Percentiles rank a stretch among this genome's conserved stretches.
These are phyloP conservation scores for Manacus vitellinus DNA, from an alignment of 2,113 vertebrate genomes.

Conservation along the genomic window DNA sequence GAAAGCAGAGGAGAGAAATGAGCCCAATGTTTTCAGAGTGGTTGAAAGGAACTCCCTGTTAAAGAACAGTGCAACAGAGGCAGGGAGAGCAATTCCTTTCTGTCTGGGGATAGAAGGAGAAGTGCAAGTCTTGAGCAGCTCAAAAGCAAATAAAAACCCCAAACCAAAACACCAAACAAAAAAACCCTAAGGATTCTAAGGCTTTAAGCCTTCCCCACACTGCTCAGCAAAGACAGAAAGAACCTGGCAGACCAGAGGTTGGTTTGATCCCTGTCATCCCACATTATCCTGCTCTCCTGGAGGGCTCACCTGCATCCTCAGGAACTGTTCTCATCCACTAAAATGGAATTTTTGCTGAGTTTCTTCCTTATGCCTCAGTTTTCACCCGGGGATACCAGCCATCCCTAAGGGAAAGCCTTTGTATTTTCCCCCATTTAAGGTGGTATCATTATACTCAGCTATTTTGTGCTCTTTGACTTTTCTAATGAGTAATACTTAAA, in stretches of 20 bases:
- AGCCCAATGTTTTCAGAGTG: neutral
- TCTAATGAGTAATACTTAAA: neutral
- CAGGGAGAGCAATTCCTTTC: neutral
- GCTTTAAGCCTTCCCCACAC: neutral
- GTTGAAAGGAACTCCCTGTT: neutral
- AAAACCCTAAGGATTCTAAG: fast-evolving
- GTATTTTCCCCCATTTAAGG: neutral
- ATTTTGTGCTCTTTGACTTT: neutral
- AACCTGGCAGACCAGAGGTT: neutral
- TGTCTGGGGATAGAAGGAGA: neutral
- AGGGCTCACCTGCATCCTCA: neutral
- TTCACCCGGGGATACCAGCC: neutral
- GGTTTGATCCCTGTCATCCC: neutral
- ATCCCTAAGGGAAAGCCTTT: neutral
- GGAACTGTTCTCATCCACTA: neutral
- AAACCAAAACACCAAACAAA: fast-evolving
- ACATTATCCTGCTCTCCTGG: neutral
- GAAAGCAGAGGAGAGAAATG: neutral
- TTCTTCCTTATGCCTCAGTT: neutral
- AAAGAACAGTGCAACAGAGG: neutral
- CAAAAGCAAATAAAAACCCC: neutral
- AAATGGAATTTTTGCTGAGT: neutral
- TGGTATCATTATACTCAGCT: neutral
- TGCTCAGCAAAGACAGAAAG: neutral
- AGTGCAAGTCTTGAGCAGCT: neutral